phyloP scores from a whole-genome alignment of 92 coral and sea anemone species.

The Epizoanthus stellaris region DNA sequence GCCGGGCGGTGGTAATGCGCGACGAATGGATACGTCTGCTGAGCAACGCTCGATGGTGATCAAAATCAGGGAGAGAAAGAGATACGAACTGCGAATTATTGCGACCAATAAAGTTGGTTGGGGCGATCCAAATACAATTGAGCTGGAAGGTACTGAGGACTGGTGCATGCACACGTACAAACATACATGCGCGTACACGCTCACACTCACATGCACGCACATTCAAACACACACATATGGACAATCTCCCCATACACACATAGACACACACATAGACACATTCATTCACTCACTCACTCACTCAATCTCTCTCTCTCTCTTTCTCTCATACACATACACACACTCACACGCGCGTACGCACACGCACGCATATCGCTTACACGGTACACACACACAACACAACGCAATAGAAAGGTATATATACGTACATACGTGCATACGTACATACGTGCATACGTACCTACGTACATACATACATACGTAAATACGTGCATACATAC shows the following conservation, averaged over 20 bases:
- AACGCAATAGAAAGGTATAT: no score
- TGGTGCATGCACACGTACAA: neutral
- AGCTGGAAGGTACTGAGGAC: slow-evolving; percentile 2
- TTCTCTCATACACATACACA: no score
- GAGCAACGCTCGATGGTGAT: slow-evolving; percentile 38
- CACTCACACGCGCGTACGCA: no score
- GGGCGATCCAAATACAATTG: slow-evolving; percentile 18
- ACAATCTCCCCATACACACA: neutral
- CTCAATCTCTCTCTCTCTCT: neutral
- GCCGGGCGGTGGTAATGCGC: slow-evolving; percentile 31
- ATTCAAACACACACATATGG: neutral
- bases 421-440: neutral
- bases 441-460: neutral
- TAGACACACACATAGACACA: neutral
- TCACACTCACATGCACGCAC: neutral
- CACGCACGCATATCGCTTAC: no score
- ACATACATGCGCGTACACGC: neutral
- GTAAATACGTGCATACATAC: neutral
- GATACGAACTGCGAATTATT: slow-evolving; percentile 32
- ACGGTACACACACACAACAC: no score
- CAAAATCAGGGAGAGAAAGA: slow-evolving; percentile 28
- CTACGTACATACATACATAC: neutral
- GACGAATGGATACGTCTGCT: slow-evolving; percentile 29
- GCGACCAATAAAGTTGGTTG: slow-evolving; percentile 41
- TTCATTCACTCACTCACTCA: neutral